These are phyloP conservation scores for Phaethon lepturus DNA, from an alignment of 2,113 vertebrate genomes.

Conservation along the genomic window DNA sequence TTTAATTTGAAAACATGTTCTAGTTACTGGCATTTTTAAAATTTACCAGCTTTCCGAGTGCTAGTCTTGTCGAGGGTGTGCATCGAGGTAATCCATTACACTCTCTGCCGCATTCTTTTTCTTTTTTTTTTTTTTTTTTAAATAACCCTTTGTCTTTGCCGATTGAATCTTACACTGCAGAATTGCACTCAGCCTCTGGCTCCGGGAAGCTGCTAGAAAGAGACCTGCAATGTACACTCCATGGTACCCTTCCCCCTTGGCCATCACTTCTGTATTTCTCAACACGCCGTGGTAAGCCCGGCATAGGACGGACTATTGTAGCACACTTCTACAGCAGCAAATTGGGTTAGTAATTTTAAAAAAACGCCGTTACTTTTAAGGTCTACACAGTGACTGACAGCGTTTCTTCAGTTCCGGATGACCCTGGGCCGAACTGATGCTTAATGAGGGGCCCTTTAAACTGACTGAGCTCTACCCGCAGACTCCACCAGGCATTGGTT, in stretches of 20 bases:
- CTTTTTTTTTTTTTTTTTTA: slow-evolving; percentile 1
- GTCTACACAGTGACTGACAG: not conserved
- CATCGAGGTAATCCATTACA: slow-evolving; percentile 47
- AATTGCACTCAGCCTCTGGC: slow-evolving; percentile 47
- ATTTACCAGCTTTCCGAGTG: slow-evolving; percentile 68
- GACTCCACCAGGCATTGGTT: not conserved
- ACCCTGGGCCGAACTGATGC: not conserved
- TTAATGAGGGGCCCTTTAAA: not conserved
- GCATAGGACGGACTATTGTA: not conserved
- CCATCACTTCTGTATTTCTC: not conserved
- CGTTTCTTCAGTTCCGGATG: not conserved
- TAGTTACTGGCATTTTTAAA: slow-evolving; percentile 71
- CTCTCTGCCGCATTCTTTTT: slow-evolving; percentile 16
- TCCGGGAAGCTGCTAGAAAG: slow-evolving; percentile 44
- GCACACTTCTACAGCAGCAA: not conserved
- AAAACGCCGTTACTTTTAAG: not conserved
- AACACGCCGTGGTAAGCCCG: not conserved
- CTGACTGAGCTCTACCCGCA: not conserved
- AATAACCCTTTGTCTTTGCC: slow-evolving; percentile 71
- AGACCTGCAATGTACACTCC: slow-evolving; percentile 3
- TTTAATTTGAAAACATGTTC: slow-evolving; percentile 69
- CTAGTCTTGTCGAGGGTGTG: slow-evolving; percentile 51
- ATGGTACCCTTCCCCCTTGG: slow-evolving; percentile 12
- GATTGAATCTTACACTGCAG: slow-evolving; percentile 20
- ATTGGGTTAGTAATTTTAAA: not conserved